phyloP scores from a whole-genome alignment of 1,140 invertebrate genomes.

The Drosophila prosaltans region DNA sequence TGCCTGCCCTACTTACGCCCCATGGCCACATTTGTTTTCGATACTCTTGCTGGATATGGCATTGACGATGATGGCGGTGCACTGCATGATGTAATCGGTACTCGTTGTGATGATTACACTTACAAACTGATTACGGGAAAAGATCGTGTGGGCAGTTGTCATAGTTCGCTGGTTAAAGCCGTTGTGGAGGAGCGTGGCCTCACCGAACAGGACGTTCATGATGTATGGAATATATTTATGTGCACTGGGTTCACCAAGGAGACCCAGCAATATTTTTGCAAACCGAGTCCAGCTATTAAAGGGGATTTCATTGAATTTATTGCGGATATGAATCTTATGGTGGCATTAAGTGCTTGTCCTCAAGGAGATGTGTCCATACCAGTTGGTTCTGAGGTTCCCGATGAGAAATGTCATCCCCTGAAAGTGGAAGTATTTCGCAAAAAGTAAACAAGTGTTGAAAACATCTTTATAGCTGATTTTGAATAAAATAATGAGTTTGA shows the following conservation, averaged over 20 bases:
- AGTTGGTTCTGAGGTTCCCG: constrained; percentile 82
- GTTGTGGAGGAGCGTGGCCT: constrained; percentile 82
- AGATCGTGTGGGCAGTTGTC: constrained; percentile 83
- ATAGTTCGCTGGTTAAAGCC: constrained; percentile 83
- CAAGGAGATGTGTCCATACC: constrained; percentile 84
- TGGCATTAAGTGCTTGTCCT: constrained; percentile 83
- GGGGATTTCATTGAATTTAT: constrained; percentile 85
- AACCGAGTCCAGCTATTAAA: constrained; percentile 83
- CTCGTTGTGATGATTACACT: constrained; percentile 84
- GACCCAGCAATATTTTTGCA: constrained; percentile 84
- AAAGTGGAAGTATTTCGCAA: constrained; percentile 83
- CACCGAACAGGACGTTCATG: constrained; percentile 84
- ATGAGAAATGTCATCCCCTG: constrained; percentile 83
- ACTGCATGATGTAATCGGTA: constrained; percentile 84
- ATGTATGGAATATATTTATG: constrained; percentile 85
- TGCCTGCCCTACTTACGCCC: constrained; percentile 83
- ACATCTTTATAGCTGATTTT: too few relatives aligned
- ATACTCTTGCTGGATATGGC: constrained; percentile 83
- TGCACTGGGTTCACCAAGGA: constrained; percentile 84
- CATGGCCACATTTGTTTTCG: constrained; percentile 84
- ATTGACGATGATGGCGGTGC: constrained; percentile 84
- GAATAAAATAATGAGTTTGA: too few relatives aligned
- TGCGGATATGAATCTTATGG: constrained; percentile 84
- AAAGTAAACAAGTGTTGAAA: constrained; percentile 12
- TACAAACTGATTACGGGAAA: constrained; percentile 83